A percentile compares a stretch with the other conserved stretches of the same genome.
Evolutionary conservation across 2,888 invertebrate genomes (phyloP).

Genomic region (Aphrophora alni): DNA sequence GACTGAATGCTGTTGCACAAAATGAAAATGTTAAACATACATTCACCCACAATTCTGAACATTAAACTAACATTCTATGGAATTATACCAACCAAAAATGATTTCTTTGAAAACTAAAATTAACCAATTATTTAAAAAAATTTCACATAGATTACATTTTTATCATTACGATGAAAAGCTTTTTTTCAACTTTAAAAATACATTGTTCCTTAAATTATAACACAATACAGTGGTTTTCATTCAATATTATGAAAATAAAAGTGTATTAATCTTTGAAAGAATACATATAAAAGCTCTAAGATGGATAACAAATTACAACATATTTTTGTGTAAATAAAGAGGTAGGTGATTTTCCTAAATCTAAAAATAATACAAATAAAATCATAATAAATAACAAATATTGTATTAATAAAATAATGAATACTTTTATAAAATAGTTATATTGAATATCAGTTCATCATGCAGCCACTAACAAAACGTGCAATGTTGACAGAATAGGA

Average conservation of each 20-base stretch:
- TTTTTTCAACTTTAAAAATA: neutral
- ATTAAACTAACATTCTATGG: neutral
- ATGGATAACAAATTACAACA: neutral
- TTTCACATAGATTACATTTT: too few species aligned
- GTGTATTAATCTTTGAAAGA: neutral
- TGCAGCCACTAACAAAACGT: neutral
- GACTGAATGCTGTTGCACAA: neutral
- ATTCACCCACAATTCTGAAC: too few species aligned
- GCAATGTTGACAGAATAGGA: neutral
- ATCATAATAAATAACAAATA: conserved; percentile 9
- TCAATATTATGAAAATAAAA: neutral
- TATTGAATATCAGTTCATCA: neutral
- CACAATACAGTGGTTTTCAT: neutral
- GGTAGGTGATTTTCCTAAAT: conserved; percentile 31
- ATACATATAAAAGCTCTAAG: neutral
- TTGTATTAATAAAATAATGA: neutral
- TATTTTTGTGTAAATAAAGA: neutral
- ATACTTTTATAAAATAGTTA: neutral
- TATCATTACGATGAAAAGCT: too few species aligned
- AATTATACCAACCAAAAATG: neutral
- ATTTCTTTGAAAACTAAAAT: neutral
- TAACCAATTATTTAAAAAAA: too few species aligned
- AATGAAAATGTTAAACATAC: neutral
- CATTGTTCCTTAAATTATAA: neutral
- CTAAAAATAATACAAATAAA: conserved; percentile 35